A percentile compares a stretch with the other conserved stretches of the same genome.
Conservation (phyloP, 2,113 vertebrate genomes). For the Uria lomvia region DNA sequence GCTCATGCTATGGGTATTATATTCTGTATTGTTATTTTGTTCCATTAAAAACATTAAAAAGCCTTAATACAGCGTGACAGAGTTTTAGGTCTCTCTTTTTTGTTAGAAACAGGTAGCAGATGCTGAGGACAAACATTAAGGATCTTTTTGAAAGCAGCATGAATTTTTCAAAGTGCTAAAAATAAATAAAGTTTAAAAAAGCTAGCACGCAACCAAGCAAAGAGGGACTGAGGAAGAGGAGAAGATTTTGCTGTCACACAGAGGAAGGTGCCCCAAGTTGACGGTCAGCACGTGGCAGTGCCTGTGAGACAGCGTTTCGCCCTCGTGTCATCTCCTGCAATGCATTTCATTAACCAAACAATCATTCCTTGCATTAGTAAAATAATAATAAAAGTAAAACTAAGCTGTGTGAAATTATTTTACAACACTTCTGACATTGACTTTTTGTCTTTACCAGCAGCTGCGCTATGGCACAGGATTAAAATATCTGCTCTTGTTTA, state of each 20-base stretch:
- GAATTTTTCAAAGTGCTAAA: neutral
- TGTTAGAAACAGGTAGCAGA: neutral
- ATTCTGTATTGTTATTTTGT: conserved; percentile 18
- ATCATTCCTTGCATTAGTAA: neutral
- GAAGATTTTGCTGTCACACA: neutral
- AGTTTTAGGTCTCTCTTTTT: neutral
- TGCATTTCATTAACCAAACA: neutral
- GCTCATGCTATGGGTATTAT: conserved; percentile 17
- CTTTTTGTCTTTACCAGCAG: neutral
- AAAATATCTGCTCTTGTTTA: neutral
- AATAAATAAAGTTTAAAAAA: neutral
- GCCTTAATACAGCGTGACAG: neutral
- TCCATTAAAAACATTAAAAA: conserved; percentile 9
- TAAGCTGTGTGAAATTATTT: neutral
- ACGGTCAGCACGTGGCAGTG: neutral
- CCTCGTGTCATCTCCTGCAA: neutral
- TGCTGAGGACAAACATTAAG: neutral
- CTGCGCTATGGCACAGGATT: neutral
- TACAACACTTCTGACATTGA: neutral
- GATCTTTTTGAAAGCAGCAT: neutral
- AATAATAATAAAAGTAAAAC: neutral
- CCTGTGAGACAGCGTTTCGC: neutral
- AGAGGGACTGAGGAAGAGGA: neutral
- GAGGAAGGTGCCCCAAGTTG: neutral
- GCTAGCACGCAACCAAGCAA: neutral